A percentile compares a stretch with the other conserved stretches of the same genome.
These are phyloP conservation scores for Apteryx owenii DNA, from an alignment of 2,113 vertebrate species.

Conservation along the genomic window DNA sequence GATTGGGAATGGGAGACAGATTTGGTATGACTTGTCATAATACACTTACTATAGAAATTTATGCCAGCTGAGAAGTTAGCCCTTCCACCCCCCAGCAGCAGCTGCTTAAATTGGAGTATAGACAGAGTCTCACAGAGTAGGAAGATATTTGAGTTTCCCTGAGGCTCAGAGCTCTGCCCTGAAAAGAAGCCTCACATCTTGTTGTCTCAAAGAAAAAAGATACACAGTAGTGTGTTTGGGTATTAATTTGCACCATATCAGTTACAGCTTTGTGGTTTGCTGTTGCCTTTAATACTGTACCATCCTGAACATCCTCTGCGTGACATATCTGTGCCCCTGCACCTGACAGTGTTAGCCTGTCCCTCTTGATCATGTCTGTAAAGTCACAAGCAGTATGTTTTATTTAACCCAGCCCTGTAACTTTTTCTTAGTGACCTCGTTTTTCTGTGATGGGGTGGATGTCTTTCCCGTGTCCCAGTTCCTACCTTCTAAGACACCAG, in stretches of 20 bases:
- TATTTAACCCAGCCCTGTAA: not conserved
- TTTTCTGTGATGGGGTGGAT: not conserved
- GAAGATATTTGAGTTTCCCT: conserved; percentile 29
- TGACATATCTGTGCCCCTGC: not conserved
- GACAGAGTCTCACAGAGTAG: not conserved
- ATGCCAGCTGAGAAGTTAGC: conserved; percentile 26
- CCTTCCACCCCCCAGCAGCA: not conserved
- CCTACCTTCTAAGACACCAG: not conserved
- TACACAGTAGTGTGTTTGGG: not conserved
- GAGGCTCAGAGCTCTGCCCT: conserved; percentile 27
- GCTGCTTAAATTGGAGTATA: conserved; percentile 47
- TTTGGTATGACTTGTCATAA: conserved; percentile 34
- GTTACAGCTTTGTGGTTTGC: not conserved
- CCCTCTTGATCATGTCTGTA: not conserved
- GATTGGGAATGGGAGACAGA: conserved; percentile 18
- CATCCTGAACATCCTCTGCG: not conserved
- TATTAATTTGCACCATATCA: not conserved
- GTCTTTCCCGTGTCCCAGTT: not conserved
- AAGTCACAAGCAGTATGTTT: not conserved
- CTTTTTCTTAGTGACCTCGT: not conserved
- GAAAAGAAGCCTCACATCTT: conserved; percentile 8
- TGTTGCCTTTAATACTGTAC: not conserved
- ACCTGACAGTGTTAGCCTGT: not conserved
- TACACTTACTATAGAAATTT: conserved; percentile 30
- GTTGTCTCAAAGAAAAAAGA: conserved; percentile 23